A percentile compares a stretch with the other conserved stretches of the same genome.
Evolutionary conservation across 1,140 invertebrate genomes (phyloP).

Genomic region (Mya arenaria): DNA sequence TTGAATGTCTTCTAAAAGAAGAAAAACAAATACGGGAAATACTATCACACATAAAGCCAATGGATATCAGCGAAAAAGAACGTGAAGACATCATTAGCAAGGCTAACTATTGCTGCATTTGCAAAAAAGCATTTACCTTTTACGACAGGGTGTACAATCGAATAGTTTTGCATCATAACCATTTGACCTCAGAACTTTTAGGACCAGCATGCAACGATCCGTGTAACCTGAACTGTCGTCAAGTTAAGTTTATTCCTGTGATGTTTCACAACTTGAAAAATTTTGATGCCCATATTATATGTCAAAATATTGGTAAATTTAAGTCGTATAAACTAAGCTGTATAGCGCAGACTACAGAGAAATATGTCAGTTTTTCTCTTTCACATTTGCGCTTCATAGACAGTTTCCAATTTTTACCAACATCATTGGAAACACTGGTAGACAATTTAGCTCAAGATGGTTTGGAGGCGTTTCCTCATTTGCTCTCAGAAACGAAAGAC

Average conservation of each 20-base stretch:
- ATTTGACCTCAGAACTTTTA: slow-evolving; percentile 31
- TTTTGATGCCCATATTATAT: slow-evolving; percentile 79
- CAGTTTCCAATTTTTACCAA: slow-evolving; percentile 37
- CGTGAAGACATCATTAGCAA: not conserved
- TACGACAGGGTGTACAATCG: not conserved
- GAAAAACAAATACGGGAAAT: slow-evolving; percentile 1
- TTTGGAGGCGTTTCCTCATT: slow-evolving; percentile 23
- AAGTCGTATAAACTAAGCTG: slow-evolving; percentile 72
- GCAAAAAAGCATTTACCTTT: slow-evolving; percentile 45
- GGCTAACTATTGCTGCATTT: not conserved
- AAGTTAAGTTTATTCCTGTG: slow-evolving; percentile 68
- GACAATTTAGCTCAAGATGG: slow-evolving; percentile 42
- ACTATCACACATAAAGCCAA: not conserved
- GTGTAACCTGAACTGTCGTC: slow-evolving; percentile 47
- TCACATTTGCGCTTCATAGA: slow-evolving; percentile 50
- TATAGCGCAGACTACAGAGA: slow-evolving; percentile 79
- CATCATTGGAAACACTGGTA: slow-evolving; percentile 23
- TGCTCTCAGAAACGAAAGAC: not conserved
- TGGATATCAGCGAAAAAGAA: not conserved
- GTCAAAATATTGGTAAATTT: slow-evolving; percentile 64
- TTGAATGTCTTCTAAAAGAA: slow-evolving; percentile 7
- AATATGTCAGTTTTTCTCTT: slow-evolving; percentile 55
- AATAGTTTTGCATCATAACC: slow-evolving; percentile 47
- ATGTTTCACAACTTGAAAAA: slow-evolving; percentile 79
- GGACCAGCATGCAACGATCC: slow-evolving; percentile 27